Base-by-base conservation (phyloP, 2,888 invertebrate genomes). In the Clunio marinus region DNA sequence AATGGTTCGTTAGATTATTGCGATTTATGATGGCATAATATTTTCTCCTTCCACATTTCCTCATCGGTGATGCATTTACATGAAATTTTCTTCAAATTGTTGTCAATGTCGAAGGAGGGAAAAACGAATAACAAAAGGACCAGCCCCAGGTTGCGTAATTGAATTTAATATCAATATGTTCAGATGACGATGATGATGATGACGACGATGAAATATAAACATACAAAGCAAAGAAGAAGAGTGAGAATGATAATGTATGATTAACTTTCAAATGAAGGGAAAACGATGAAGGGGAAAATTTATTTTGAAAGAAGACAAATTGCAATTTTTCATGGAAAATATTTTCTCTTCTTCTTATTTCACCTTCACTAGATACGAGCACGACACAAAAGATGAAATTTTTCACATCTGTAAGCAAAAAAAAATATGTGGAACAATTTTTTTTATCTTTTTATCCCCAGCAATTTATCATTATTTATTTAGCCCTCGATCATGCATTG, bases 91-190 rank as follows among this genome's bases (percentile, higher is more conserved):
- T n/a, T n/a, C 3, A 4, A 7, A 2, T 51, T 51, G 22, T 51
- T 51, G n/a, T n/a, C n/a, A 41, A 7, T 7, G 20, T 51, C 17
- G 51, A 22, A 51, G n/a, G n/a, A n/a, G n/a, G n/a, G n/a, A n/a
- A 51, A 5, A 32, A 32, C 7, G 7, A 51, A 3, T 32, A 7
- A 13, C 51, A 17, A 22, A 3, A 22, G 22, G 41, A 15, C n/a
- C 15, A 2, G 41, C 51, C 22, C n/a, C 3, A 13, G 3, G 51
- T 17, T 8, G n/a, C 22, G 51, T 51, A 51, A 51, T 51, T 51
- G 51, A 51, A 51, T 51, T 51, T n/a, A 51, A 51, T 51, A 51
- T n/a, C 51, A 51, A 51, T 51, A 51, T 51, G n/a, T n/a, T n/a
- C 22, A 22, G 22, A 51, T 51, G 51, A 32, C 35, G 35, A 32